A percentile compares a stretch with the other conserved stretches of the same genome.
Evolutionary conservation across 2,113 vertebrate genomes (phyloP).

Genomic region (Daubentonia madagascariensis): DNA sequence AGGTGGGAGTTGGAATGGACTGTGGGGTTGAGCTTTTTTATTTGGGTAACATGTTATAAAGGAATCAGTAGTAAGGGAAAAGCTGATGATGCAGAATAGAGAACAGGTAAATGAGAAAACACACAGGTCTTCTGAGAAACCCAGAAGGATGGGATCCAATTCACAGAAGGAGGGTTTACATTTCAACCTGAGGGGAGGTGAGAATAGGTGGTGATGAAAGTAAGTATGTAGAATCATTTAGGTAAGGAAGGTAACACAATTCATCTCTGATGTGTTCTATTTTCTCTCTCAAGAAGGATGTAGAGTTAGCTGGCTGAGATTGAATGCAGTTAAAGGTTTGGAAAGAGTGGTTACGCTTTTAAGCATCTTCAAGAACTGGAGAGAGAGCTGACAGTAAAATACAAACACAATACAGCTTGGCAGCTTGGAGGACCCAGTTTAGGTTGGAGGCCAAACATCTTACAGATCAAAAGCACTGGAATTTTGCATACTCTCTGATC

Average conservation of each 20-base stretch:
- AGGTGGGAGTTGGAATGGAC: not conserved
- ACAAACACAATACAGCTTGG: not conserved
- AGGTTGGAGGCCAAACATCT: not conserved
- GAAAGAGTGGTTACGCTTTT: not conserved
- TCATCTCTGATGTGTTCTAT: not conserved
- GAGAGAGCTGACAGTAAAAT: not conserved
- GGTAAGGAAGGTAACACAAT: not conserved
- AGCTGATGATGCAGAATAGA: not conserved
- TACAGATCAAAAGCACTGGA: not conserved
- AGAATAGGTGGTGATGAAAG: not conserved
- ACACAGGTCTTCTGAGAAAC: not conserved
- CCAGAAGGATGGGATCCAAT: not conserved
- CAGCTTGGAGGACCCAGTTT: not conserved
- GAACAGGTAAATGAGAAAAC: not conserved
- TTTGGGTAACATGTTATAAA: not conserved
- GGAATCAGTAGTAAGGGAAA: not conserved
- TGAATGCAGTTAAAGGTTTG: not conserved
- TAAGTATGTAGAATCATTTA: not conserved
- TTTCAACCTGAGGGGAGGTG: not conserved
- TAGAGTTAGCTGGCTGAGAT: not conserved
- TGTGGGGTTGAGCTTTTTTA: no score
- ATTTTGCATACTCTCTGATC: not conserved
- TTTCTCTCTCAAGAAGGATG: not conserved
- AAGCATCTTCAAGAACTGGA: constrained; percentile 21
- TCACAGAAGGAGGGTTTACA: not conserved